Conservation (phyloP, 1,140 invertebrate species). For the Oedothorax gibbosus region DNA sequence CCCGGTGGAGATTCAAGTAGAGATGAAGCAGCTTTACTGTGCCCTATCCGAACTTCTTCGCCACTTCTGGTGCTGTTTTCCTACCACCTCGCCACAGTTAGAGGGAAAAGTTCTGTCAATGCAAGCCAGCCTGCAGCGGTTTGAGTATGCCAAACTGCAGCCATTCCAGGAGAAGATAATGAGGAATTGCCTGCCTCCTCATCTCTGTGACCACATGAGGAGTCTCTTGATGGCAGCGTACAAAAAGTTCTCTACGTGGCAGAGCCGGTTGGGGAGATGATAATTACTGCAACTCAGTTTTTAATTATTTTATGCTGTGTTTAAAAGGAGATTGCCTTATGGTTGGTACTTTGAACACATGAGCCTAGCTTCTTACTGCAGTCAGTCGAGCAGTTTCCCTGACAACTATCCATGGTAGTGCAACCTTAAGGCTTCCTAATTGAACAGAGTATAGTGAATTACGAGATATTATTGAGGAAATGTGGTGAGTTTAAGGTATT, state of each 20-base stretch:
- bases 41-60: constrained; percentile 87
- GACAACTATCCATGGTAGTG: constrained; percentile 72
- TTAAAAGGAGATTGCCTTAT: no score
- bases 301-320: no score
- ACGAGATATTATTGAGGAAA: constrained; percentile 74
- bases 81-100: constrained; percentile 81
- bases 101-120: constrained; percentile 84
- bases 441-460: constrained; percentile 97
- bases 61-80: constrained; percentile 96
- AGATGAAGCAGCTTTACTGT: constrained; percentile 85
- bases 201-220: constrained; percentile 88
- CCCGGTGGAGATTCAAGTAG: constrained; percentile 83
- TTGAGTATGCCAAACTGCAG: constrained; percentile 86
- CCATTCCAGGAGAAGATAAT: constrained; percentile 70
- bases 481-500: no score
- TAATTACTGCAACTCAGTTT: constrained; percentile 3
- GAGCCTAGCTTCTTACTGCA: no score
- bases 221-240: constrained; percentile 85
- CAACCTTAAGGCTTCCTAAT: constrained; percentile 89
- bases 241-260: constrained; percentile 85
- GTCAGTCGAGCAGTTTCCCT: no score
- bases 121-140: constrained; percentile 88
- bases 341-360: no score
- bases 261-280: constrained; percentile 67
- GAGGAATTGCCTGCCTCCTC: constrained; percentile 66